phyloP scores from a whole-genome alignment of 23 tunicate genomes.

The Ascidia mentula region DNA sequence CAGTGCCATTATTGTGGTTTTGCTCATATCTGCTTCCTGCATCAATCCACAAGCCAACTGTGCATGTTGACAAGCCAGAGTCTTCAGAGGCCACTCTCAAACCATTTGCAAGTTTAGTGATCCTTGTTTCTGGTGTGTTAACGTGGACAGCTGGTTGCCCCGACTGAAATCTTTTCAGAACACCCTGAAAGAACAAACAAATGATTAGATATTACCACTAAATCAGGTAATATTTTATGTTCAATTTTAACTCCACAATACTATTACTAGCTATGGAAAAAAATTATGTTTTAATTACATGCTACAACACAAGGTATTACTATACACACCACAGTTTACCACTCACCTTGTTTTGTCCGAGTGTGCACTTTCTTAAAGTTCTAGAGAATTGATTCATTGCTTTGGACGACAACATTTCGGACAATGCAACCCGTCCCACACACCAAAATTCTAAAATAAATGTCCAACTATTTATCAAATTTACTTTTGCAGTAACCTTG shows the following conservation, averaged over 20 bases:
- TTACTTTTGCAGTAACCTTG: neutral
- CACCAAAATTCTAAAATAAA: neutral
- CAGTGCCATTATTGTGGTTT: constrained; percentile 86
- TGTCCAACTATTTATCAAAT: neutral
- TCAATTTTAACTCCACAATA: too few species aligned
- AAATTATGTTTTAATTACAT: too few species aligned
- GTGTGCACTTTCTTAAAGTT: neutral
- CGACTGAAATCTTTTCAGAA: constrained; percentile 42
- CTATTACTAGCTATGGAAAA: too few species aligned
- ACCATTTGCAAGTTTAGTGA: constrained; percentile 89
- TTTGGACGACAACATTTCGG: neutral
- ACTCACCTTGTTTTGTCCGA: neutral
- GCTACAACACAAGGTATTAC: too few species aligned
- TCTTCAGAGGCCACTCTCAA: constrained; percentile 96
- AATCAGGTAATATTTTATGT: too few species aligned
- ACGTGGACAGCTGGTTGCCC: constrained; percentile 64
- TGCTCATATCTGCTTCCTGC: constrained; percentile 94
- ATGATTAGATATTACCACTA: too few species aligned
- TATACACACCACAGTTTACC: too few species aligned
- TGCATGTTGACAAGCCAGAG: constrained; percentile 84
- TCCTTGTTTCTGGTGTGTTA: constrained; percentile 91
- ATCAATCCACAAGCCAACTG: constrained; percentile 98
- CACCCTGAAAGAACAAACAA: constrained; percentile 1
- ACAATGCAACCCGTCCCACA: neutral
- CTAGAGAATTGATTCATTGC: neutral